Base-by-base conservation (phyloP, 1,140 invertebrate genomes). In the Pachyrhynchus sulphureomaculatus region DNA sequence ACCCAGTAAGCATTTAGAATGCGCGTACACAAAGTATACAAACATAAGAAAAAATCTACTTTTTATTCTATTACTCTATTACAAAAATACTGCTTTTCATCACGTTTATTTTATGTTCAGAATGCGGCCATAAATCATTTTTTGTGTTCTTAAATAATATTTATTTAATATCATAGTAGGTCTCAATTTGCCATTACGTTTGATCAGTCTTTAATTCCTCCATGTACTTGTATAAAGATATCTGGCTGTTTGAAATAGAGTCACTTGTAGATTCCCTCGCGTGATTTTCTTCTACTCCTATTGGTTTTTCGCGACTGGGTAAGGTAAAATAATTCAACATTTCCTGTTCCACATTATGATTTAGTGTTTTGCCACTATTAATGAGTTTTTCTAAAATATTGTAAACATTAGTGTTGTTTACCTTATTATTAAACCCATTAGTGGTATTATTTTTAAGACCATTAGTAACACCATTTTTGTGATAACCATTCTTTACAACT, bases 151-250 rank as follows among this genome's bases (percentile, higher is more conserved):
- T 59, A 51, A 39, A 39, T 13, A 29, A 39, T 49, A 59, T 24
- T 36, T 44, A 44, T 21, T 44, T 3, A 9, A 15, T 10, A 17
- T 21, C 13, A 41, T 49, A 24, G 4, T 8, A 36, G 6, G 24
- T 45, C 1, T 13, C n/a, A 4, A n/a, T 9, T 3, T 20, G 8
- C 8, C 9, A 18, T 36, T 54, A 62, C 10, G 49, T 52, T 12
- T 62, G 41, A 23, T 61, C 56, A 15, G 33, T 64, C 44, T 72
- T 70, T 17, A 72, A 45, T 56, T 69, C 65, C 34, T 69, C 66
- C 68, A 72, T 70, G 48, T 67, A 71, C 21, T 70, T 65, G 36
- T 70, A 65, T 17, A 72, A 44, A 15, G 71, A 71, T 26, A 62
- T 44, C n/a, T 71, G 68, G 64, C 71, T 72, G 23, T 63, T 63